A percentile compares a stretch with the other conserved stretches of the same genome.
Conservation (phyloP, 2,888 invertebrate genomes). For the Drosophila anomalipes region DNA sequence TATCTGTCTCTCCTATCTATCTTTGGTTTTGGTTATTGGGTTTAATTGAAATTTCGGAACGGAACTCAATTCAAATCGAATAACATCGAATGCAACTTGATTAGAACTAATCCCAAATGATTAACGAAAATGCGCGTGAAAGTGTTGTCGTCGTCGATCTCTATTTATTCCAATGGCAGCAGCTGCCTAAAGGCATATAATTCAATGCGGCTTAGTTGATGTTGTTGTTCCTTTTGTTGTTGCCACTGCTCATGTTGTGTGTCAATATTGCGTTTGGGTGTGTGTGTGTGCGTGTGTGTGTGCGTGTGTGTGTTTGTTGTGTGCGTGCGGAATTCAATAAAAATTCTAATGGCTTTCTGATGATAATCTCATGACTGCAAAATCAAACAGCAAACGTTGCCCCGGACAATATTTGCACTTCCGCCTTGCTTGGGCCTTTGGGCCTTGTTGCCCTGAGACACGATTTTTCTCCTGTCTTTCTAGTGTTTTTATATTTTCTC, state of each 20-base stretch:
- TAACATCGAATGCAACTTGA: constrained; percentile 68
- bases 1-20: neutral
- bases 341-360: constrained; percentile 82
- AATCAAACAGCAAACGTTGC: constrained; percentile 74
- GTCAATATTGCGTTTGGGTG: constrained; percentile 38
- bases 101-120: constrained; percentile 75
- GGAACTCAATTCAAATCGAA: constrained; percentile 73
- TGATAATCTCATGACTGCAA: constrained; percentile 79
- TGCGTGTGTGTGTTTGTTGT: constrained; percentile 35
- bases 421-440: constrained; percentile 36
- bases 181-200: constrained; percentile 58
- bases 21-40: constrained; percentile 3
- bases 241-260: constrained; percentile 21
- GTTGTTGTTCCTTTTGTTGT: constrained; percentile 29
- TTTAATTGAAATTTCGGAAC: constrained; percentile 74
- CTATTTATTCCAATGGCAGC: constrained; percentile 33
- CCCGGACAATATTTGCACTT: constrained; percentile 62
- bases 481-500: constrained; percentile 3
- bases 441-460: constrained; percentile 40
- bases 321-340: constrained; percentile 81
- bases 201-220: constrained; percentile 62
- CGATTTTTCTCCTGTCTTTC: constrained; percentile 25
- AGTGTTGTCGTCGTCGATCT: constrained; percentile 59
- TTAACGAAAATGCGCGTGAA: constrained; percentile 76
- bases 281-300: constrained; percentile 22